Evolutionary conservation across 2,113 vertebrate genomes (phyloP).

Genomic region (Bostrychus sinensis): DNA sequence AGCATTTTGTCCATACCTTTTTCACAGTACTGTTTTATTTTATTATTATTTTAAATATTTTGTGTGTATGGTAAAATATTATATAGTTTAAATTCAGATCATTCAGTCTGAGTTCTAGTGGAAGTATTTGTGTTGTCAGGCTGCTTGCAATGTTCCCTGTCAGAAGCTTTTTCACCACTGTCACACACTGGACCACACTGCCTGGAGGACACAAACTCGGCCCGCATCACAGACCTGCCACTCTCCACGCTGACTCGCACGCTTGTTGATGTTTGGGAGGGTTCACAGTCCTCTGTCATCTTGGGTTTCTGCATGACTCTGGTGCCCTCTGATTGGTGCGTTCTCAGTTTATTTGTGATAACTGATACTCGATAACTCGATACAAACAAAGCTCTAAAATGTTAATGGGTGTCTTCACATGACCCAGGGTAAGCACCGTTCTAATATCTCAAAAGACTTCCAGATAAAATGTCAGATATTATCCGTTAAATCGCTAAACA

Average conservation of each 20-base stretch:
- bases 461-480: background rate
- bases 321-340: slow-evolving; percentile 24
- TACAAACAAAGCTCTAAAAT: background rate
- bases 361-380: background rate
- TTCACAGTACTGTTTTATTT: too few relatives aligned
- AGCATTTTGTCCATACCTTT: too few relatives aligned
- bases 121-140: slow-evolving; percentile 31
- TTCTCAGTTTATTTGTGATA: background rate
- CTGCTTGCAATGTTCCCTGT: slow-evolving; percentile 36
- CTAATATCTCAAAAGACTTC: slow-evolving; percentile 1
- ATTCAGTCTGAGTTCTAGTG: too few relatives aligned
- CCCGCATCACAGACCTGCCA: slow-evolving; percentile 69
- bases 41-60: too few relatives aligned
- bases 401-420: slow-evolving; percentile 9
- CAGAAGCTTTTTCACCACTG: slow-evolving; percentile 44
- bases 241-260: slow-evolving; percentile 44
- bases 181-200: slow-evolving; percentile 53
- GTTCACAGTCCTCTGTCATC: slow-evolving; percentile 38
- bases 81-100: too few relatives aligned
- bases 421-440: slow-evolving; percentile 2
- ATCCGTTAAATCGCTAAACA: slow-evolving; percentile 64
- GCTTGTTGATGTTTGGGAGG: slow-evolving; percentile 62
- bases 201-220: slow-evolving; percentile 63
- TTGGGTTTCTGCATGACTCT: slow-evolving; percentile 30
- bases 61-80: too few relatives aligned